Base-by-base conservation (phyloP, 2,888 invertebrate species). In the Protodeltote pygarga region DNA sequence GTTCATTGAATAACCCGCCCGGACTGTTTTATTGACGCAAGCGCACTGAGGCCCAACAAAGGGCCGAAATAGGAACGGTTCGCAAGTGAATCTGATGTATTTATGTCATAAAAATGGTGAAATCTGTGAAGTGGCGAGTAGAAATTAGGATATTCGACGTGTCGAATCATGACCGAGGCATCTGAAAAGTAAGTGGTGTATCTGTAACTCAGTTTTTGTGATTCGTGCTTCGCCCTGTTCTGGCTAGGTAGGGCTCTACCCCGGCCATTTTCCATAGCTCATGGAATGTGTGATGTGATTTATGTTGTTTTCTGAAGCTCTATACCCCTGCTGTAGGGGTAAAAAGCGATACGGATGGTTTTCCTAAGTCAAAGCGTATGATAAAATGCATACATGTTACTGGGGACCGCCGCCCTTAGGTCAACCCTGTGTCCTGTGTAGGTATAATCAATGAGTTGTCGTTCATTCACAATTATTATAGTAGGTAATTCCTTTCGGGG, bases 91-190 rank as follows among this genome's bases (percentile, higher is more conserved):
- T 89, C 93, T 93, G 94, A 94, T 94, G 94, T 94, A 94, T 94
- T 94, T 94, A 95, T 94, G 94, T 94, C 93, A 93, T 94, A 95
- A 95, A 95, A 95, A 96, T 96, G 95, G 94, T 95, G 95, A 94
- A 95, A 94, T 94, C 94, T 94, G 95, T 94, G 94, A 94, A 94
- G 94, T 94, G 94, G 95, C 95, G 94, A 94, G 94, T 94, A 94
- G 95, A 94, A 94, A 95, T 94, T 96, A 96, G 95, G 94, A 94
- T 95, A 94, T 95, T 95, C 94, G 94, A 94, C 94, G 94, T 94
- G 92, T 95, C 95, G 93, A 96, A 96, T 93, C 96, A 97, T 96
- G 96, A 96, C 96, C 95, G 96, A 96, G 94, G 94, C 95, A 95
- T 95, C 95, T 95, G 96, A 97, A 94, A 96, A 96, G 96, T 97